phyloP scores from a whole-genome alignment of 2,797 vertebrate species.

The Naso thynnoides region DNA sequence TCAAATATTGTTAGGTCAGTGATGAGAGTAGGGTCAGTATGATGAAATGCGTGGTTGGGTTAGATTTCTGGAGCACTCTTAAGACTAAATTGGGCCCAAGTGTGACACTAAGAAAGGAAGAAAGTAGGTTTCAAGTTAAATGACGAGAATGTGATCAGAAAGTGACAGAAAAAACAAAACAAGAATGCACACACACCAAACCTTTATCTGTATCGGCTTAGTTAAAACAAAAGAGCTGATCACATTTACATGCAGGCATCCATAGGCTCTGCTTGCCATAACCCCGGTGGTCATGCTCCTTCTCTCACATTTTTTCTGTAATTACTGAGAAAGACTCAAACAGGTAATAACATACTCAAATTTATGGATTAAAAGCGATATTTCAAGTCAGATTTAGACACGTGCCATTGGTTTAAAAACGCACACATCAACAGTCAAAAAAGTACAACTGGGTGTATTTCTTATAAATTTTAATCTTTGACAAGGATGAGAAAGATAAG shows the following conservation, averaged over 20 bases:
- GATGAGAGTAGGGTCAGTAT: neutral
- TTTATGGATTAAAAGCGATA: neutral
- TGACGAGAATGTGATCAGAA: neutral
- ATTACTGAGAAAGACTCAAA: neutral
- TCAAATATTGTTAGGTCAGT: neutral
- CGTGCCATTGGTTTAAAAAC: neutral
- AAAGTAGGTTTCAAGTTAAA: neutral
- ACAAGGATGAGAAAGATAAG: neutral
- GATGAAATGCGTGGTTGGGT: neutral
- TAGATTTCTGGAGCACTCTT: neutral
- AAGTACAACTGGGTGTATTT: neutral
- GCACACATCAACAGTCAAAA: conserved; percentile 15
- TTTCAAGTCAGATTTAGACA: neutral
- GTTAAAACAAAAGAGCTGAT: neutral
- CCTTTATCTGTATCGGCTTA: too few relatives aligned
- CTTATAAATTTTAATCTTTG: neutral
- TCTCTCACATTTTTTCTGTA: neutral
- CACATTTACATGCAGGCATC: neutral
- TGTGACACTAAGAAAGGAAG: neutral
- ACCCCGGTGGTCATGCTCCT: neutral
- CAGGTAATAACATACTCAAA: neutral
- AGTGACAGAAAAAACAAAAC: too few relatives aligned
- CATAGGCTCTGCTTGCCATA: neutral
- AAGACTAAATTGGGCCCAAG: neutral
- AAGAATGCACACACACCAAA: too few relatives aligned